These are phyloP conservation scores for Tragulus kanchil DNA, from an alignment of 2,113 vertebrate species.

Conservation along the genomic window DNA sequence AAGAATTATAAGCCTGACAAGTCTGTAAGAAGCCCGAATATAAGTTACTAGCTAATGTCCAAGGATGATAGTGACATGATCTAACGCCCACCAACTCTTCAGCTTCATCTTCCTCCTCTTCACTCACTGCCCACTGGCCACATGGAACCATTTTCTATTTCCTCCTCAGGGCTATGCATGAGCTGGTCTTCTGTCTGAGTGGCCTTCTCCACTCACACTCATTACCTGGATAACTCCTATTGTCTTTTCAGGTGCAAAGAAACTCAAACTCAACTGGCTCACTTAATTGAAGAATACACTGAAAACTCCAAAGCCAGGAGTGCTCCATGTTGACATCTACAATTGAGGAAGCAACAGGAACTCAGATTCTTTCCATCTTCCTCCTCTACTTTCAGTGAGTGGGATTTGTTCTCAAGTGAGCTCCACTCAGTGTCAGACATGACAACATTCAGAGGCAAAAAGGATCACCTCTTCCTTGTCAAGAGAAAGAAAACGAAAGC, in stretches of 20 bases:
- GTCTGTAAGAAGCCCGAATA: neutral
- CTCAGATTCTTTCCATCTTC: neutral
- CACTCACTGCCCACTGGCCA: neutral
- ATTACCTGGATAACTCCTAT: neutral
- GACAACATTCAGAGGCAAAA: constrained; percentile 11
- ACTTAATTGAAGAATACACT: neutral
- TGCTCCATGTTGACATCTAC: neutral
- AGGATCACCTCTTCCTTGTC: neutral
- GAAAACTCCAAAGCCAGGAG: neutral
- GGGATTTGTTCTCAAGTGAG: neutral
- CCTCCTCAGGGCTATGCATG: neutral
- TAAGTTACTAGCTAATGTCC: neutral
- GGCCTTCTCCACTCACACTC: neutral
- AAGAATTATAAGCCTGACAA: neutral
- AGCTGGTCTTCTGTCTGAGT: neutral
- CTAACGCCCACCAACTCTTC: neutral
- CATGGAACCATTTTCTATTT: neutral
- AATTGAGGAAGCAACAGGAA: neutral
- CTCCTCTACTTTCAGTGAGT: neutral
- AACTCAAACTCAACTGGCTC: neutral
- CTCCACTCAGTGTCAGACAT: neutral
- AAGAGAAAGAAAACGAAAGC: constrained; percentile 1
- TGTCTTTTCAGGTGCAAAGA: neutral
- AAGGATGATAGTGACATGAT: neutral
- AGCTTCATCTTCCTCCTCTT: neutral